Evolutionary conservation across 2,888 invertebrate species (phyloP), one percentile per base, ranked within the genome.

Genomic region (Heliconius cydno): DNA sequence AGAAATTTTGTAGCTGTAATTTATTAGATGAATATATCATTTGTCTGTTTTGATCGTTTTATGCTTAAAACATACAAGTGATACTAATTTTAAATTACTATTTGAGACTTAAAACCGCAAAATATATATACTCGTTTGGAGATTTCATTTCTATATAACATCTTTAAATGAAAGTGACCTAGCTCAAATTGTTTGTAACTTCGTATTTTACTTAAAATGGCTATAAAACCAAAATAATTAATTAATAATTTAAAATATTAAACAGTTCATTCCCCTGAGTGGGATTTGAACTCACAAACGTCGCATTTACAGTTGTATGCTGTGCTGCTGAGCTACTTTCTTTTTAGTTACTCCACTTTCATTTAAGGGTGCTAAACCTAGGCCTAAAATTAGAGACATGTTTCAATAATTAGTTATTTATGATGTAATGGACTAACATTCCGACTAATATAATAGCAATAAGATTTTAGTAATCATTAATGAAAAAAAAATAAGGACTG

Each of bases 21-120:
- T n/a, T 74, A 63, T 38, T 41, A 22, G 65, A 25, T 22, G 25
- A 6, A 63, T 68, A 52, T 41, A 78, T 90, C 86, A 85, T 87
- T 90, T 90, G 86, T 89, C 84, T 87, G 88, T 90, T 90, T 90
- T 90, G 89, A 90, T 83, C 75, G 34, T 70, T 76, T 80, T 77
- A 67, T 70, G 76, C 87, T 90, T 90, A 87, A 90, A 90, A 90
- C 88, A 84, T 85, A 87, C 86, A 90, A 90, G 81, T 87, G 84
- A 87, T 85, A 84, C 82, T 28, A 63, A 34, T 41, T 73, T 68
- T 34, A 10, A 77, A 65, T 22, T 28, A 34, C n/a, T 30, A 72
- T 13, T 65, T 34, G 22, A 41, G 30, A 60, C 12, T 12, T n/a
- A 12, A 34, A 60, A 60, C 60, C 12, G 12, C 3, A 60, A 65